Evolutionary conservation across 2,113 vertebrate genomes (phyloP), one percentile per base, ranked within the genome.

Genomic region (Urocitellus parryii): DNA sequence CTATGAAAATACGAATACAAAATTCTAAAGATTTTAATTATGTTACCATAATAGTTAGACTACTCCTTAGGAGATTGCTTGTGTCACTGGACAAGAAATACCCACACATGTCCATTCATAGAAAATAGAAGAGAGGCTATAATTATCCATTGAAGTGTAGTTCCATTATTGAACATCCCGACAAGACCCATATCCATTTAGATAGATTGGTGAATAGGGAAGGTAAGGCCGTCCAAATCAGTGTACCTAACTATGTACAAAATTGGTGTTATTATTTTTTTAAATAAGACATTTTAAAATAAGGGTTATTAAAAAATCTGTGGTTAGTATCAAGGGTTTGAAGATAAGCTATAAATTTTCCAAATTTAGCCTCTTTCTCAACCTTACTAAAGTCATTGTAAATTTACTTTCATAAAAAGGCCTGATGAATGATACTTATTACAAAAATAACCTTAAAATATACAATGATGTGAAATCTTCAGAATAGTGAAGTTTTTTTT

Each of bases 21-120:
- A 86, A 80, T 77, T 68, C 45, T 91, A 37, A 84, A 90, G 25
- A 82, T 72, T 76, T 87, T 73, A 68, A 17, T 85, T 79, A 32
- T 65, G 5, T 74, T 65, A 68, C 18, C 0, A 74, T 73, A 17
- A 85, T 13, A 81, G 20, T 95, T 93, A 76, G 18, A 87, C 11
- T 67, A 25, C 9, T 90, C 4, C 88, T 81, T 22, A 65, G 11
- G 56, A 67, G 4, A 72, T 61, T 79, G 37, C 3, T 91, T 96
- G 51, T 79, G 10, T 73, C 61, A 51, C 16, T 81, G 18, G 20
- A 48, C 8, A 48, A 67, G 25, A 95, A 88, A 76, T 6, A 70
- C 0, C 39, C 0, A 74, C 6, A 77, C 4, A 17, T 16, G 18
- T 0, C 0, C 8, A 48, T 14, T 72, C 51, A 80, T 14, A 81